Percentiles rank a stretch among this genome's conserved stretches.
Conservation (phyloP, 2,113 vertebrate species). For the Ptychochromis oligacanthus region DNA sequence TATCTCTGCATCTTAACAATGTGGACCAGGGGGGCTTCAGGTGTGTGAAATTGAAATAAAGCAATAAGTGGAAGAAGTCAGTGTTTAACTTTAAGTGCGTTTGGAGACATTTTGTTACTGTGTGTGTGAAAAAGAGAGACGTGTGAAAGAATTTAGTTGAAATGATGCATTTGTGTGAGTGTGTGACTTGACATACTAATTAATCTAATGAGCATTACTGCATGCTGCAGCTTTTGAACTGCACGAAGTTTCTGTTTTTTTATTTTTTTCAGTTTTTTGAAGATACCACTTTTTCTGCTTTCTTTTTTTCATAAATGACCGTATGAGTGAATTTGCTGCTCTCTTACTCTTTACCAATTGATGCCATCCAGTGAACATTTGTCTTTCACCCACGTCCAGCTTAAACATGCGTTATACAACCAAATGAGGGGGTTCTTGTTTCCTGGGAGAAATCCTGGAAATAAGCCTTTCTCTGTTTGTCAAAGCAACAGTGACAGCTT, state of each 20-base stretch:
- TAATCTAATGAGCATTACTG: not conserved
- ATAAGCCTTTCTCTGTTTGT: slow-evolving; percentile 34
- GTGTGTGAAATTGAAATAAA: slow-evolving; percentile 15
- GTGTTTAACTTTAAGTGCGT: not conserved
- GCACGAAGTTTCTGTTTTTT: not conserved
- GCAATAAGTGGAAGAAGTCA: not conserved
- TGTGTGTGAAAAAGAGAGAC: not conserved
- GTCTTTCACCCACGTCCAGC: not conserved
- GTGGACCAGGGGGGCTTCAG: slow-evolving; percentile 21
- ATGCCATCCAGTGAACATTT: not conserved
- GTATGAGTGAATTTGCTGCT: not conserved
- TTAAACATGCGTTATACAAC: not conserved
- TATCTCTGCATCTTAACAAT: slow-evolving; percentile 33
- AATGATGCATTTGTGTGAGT: not conserved
- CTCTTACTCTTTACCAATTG: not conserved
- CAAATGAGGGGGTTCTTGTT: slow-evolving; percentile 10
- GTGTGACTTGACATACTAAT: not conserved
- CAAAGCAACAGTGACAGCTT: slow-evolving; percentile 8
- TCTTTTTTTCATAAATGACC: not conserved
- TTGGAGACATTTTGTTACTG: not conserved
- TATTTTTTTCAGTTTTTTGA: not conserved
- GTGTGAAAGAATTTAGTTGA: too few species aligned
- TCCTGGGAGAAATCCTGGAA: slow-evolving; percentile 62
- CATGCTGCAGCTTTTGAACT: not conserved
- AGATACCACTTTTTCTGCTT: not conserved